A percentile compares a stretch with the other conserved stretches of the same genome.
Conservation (phyloP, 2,888 invertebrate species). For the Pyrocoelia pectoralis region DNA sequence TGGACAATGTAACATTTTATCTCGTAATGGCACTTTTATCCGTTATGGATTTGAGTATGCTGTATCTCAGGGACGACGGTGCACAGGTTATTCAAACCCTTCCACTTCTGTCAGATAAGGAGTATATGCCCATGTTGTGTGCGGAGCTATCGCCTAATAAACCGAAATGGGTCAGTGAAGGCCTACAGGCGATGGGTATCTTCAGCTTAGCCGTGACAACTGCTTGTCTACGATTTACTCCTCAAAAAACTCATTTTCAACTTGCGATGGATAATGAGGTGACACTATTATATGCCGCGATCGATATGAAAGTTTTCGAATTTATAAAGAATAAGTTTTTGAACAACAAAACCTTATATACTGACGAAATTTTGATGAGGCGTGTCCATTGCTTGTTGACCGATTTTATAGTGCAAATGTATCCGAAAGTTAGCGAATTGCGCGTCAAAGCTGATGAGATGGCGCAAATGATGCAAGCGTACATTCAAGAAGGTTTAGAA, state of each 20-base stretch:
- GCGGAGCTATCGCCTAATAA: slow-evolving; percentile 62
- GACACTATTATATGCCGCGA: slow-evolving; percentile 78
- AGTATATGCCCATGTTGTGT: slow-evolving; percentile 64
- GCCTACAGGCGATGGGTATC: slow-evolving; percentile 68
- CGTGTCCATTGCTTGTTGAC: slow-evolving; percentile 86
- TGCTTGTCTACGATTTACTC: slow-evolving; percentile 67
- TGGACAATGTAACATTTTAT: slow-evolving; percentile 81
- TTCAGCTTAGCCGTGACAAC: slow-evolving; percentile 77
- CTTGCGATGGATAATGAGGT: slow-evolving; percentile 80
- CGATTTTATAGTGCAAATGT: slow-evolving; percentile 93
- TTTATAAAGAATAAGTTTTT: slow-evolving; percentile 79
- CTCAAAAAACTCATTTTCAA: slow-evolving; percentile 64
- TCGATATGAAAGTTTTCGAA: slow-evolving; percentile 81
- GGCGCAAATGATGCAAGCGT: slow-evolving; percentile 78
- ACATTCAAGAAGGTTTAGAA: slow-evolving; percentile 78
- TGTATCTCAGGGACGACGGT: slow-evolving; percentile 79
- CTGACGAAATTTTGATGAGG: slow-evolving; percentile 83
- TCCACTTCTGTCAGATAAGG: slow-evolving; percentile 70
- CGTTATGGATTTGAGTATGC: slow-evolving; percentile 81
- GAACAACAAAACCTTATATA: slow-evolving; percentile 72
- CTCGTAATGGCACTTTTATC: slow-evolving; percentile 85
- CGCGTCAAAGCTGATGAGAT: slow-evolving; percentile 89
- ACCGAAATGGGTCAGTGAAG: slow-evolving; percentile 64
- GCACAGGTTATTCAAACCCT: slow-evolving; percentile 75
- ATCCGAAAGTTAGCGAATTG: slow-evolving; percentile 86